Evolutionary conservation across 2,888 invertebrate species (phyloP).

Genomic region (Lasioglossum pauxillum): DNA sequence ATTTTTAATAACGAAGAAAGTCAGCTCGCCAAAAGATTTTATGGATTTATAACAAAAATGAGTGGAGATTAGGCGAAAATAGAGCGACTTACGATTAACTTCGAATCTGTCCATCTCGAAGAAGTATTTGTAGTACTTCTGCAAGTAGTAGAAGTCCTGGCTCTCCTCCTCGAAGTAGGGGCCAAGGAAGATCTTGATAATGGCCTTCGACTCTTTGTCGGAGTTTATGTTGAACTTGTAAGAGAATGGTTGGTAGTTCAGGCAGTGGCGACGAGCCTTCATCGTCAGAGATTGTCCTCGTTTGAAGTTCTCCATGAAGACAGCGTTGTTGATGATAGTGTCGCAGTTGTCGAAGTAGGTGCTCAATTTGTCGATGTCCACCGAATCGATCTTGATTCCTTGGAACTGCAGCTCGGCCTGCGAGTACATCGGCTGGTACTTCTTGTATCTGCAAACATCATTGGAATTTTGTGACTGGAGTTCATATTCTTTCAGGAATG

Average conservation of each 20-base stretch:
- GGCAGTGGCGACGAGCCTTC: constrained; percentile 88
- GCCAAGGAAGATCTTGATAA: constrained; percentile 89
- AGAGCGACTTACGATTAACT: constrained; percentile 85
- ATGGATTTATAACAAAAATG: too few relatives aligned
- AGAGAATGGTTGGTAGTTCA: constrained; percentile 90
- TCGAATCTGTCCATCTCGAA: constrained; percentile 87
- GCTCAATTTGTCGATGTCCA: constrained; percentile 88
- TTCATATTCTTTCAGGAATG: too few relatives aligned
- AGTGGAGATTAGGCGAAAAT: not conserved
- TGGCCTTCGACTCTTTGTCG: constrained; percentile 86
- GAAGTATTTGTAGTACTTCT: constrained; percentile 85
- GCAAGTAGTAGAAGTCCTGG: constrained; percentile 85
- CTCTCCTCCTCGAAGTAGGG: constrained; percentile 88
- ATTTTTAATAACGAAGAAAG: not conserved
- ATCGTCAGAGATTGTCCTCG: constrained; percentile 85
- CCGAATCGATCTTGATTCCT: constrained; percentile 87
- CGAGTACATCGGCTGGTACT: constrained; percentile 86
- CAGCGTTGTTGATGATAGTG: constrained; percentile 87
- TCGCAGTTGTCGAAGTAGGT: constrained; percentile 90
- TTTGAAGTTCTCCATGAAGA: constrained; percentile 85
- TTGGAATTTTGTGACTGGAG: too few relatives aligned
- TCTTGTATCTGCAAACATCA: constrained; percentile 85
- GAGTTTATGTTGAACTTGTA: constrained; percentile 87
- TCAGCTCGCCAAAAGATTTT: not conserved
- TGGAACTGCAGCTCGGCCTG: constrained; percentile 86